phyloP scores from a whole-genome alignment of 2,113 vertebrate species.

The Beaufortia kweichowensis region DNA sequence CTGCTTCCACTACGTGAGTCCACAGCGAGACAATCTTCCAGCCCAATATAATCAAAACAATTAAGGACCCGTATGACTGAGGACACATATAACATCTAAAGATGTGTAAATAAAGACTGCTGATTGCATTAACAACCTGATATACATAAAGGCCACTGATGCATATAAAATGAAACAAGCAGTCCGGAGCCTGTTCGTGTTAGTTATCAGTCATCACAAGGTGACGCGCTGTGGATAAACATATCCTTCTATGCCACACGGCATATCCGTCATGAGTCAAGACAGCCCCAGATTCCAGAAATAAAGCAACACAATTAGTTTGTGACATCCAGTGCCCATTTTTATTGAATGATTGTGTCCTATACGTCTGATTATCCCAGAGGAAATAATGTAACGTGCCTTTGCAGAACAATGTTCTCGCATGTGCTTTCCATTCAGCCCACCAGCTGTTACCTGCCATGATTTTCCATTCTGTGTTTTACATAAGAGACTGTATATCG shows the following conservation, averaged over 20 bases:
- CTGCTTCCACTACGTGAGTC: too few relatives aligned
- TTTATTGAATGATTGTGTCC: slow-evolving; percentile 56
- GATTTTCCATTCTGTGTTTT: slow-evolving; percentile 35
- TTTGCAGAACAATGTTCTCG: slow-evolving; percentile 55
- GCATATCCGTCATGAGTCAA: slow-evolving; percentile 10
- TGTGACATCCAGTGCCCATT: slow-evolving; percentile 55
- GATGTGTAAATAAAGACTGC: background rate
- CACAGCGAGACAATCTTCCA: too few relatives aligned
- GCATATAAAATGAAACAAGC: slow-evolving; percentile 29
- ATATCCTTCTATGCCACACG: slow-evolving; percentile 7
- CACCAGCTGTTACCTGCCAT: slow-evolving; percentile 66
- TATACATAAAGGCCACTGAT: background rate
- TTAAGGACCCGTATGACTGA: too few relatives aligned
- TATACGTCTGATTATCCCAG: slow-evolving; percentile 54
- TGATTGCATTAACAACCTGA: slow-evolving; percentile 2
- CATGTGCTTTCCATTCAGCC: slow-evolving; percentile 62
- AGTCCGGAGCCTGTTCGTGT: background rate
- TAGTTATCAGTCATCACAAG: slow-evolving; percentile 29
- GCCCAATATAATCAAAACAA: too few relatives aligned
- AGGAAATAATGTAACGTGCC: slow-evolving; percentile 60
- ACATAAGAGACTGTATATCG: background rate
- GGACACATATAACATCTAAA: too few relatives aligned
- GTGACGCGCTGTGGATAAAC: slow-evolving; percentile 30
- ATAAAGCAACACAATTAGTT: slow-evolving; percentile 51
- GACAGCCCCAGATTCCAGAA: slow-evolving; percentile 23